Evolutionary conservation across 1,140 invertebrate genomes (phyloP).

Genomic region (Drosophila saltans): DNA sequence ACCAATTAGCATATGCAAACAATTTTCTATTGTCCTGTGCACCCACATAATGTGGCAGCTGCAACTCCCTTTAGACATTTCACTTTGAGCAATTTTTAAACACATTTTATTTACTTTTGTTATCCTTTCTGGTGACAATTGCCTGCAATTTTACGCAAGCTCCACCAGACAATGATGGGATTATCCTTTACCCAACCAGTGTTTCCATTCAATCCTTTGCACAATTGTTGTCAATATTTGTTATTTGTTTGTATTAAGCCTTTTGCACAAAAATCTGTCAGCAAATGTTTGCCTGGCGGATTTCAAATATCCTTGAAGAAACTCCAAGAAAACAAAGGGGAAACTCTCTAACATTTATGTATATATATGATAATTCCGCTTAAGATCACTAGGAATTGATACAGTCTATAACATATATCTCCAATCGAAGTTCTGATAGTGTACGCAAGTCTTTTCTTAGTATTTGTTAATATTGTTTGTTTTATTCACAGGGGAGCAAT

Average conservation of each 20-base stretch:
- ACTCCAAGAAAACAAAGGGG: neutral
- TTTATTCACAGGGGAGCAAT: no score
- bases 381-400: no score
- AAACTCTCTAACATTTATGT: neutral
- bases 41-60: slow-evolving; percentile 26
- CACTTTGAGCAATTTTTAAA: neutral
- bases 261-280: neutral
- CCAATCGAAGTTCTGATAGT: no score
- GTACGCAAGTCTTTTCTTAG: no score
- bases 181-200: neutral
- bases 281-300: slow-evolving; percentile 8
- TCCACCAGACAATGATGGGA: slow-evolving; percentile 5
- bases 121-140: slow-evolving; percentile 16
- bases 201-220: slow-evolving; percentile 1
- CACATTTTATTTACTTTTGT: neutral
- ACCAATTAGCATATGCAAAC: slow-evolving; percentile 20
- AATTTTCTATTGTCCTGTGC: slow-evolving; percentile 27
- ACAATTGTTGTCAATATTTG: slow-evolving; percentile 17
- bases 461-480: no score
- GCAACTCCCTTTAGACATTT: slow-evolving; percentile 9
- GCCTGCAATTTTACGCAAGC: slow-evolving; percentile 11
- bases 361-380: no score
- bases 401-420: no score
- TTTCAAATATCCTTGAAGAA: neutral
- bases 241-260: slow-evolving; percentile 14